Base-by-base conservation (phyloP, 2,113 vertebrate species). In the Forbesichthys papilliferus region DNA sequence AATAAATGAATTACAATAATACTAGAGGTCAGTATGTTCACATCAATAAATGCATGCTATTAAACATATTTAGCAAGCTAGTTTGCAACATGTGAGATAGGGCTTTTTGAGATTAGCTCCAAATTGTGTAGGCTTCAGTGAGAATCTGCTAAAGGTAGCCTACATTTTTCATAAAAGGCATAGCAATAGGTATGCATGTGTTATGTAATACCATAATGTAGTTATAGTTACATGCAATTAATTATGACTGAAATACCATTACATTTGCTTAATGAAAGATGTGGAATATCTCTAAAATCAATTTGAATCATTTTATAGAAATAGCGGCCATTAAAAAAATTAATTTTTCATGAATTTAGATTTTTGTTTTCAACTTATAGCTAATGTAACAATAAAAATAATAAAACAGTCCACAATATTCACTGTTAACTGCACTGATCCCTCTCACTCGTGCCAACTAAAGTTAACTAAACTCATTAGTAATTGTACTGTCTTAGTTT, bases 381-480 rank as follows among this genome's bases (percentile, higher is more conserved):
- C 56, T 58, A 60, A 74, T 20, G 36, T 69, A 48, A 71, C 47
- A 81, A 83, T 71, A 79, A 42, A 73, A 60, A 80, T 70, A 69
- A 82, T 48, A 83, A 85, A 86, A 84, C 52, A 70, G 60, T 79
- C 75, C 81, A 88, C 68, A 69, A 83, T 78, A 86, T 81, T 74
- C 58, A 79, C 79, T 83, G 64, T 69, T 78, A 69, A 86, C 74
- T 74, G 55, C 53, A 69, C 46, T 72, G 27, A 60, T 74, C 58
- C 64, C 63, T 61, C 60, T 69, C 64, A 27, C 13, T 14, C 11
- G 9, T 4, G 1, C 16, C 8, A 16, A 55, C 55, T 20, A 18
- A 58, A 58, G 36, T 42, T 42, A 42, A 42, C 36, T 6, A 42
- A 42, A 53, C 52, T 6, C 55, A 57, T 48, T 52, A 51, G 49